Evolutionary conservation across 2,888 invertebrate species (phyloP), one percentile per base, ranked within the genome.

Genomic region (Ophioninae sp.): DNA sequence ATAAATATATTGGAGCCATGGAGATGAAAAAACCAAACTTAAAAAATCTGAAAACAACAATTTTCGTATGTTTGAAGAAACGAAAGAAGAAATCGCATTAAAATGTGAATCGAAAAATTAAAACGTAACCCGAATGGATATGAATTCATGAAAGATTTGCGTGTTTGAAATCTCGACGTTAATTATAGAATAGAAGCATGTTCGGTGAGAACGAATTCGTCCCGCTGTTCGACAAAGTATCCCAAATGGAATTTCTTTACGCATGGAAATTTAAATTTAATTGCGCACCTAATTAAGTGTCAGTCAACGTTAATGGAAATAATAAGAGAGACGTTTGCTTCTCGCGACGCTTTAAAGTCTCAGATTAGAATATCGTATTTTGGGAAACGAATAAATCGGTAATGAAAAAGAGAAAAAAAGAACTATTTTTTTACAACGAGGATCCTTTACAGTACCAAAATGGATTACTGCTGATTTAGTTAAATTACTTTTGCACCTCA

Each of bases 211-310:
- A 20, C 7, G 37, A 30, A 41, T 23, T 13, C 13, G 41, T 7
- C 20, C n/a, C 21, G 13, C 62, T 37, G 41, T 21, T 73, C 57
- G 23, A 30, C 67, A 61, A 72, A 68, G 44, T 56, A 20, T 62
- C 10, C 8, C 23, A 21, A 68, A 44, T 37, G 50, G 74, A 73
- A 78, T 78, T 62, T n/a, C 21, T 30, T 67, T 56, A 77, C 68
- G 23, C 20, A 82, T 77, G 62, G 67, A 73, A 77, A 68, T 61
- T 64, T n/a, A 37, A 65, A 70, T 81, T 82, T 81, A 82, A 85
- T 84, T 84, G 84, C 77, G 50, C 44, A 30, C 79, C 73, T 85
- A 85, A 84, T 84, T 44, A 69, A 76, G 79, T 70, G 76, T 80
- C 81, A 73, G 76, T 85, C 84, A 84, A 62, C 64, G 73, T 68